A percentile compares a stretch with the other conserved stretches of the same genome.
phyloP scores from a whole-genome alignment of 2,888 invertebrate genomes.

The Galeopsomyia nigrocyanea region DNA sequence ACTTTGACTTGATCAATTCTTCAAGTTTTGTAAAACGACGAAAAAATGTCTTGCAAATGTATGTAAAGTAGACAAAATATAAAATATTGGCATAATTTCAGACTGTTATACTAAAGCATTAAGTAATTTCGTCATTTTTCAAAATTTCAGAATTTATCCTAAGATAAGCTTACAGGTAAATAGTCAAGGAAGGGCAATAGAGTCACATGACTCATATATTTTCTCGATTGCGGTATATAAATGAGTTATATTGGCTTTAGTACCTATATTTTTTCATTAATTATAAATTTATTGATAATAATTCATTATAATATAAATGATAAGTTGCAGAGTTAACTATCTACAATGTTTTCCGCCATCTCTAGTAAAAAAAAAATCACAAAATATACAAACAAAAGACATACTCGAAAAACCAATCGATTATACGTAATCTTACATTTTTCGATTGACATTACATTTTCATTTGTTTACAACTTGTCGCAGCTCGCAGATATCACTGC shows the following conservation, averaged over 20 bases:
- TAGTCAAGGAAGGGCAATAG: conserved; percentile 44
- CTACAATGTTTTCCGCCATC: conserved; percentile 64
- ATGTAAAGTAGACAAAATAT: conserved; percentile 32
- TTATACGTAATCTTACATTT: conserved; percentile 1
- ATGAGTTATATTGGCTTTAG: conserved; percentile 59
- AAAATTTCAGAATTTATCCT: conserved; percentile 32
- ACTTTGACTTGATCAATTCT: conserved; percentile 18
- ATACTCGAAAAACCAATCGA: conserved; percentile 31
- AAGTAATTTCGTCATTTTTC: conserved; percentile 39
- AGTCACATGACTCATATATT: conserved; percentile 39
- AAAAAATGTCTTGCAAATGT: conserved; percentile 39
- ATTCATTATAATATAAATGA: conserved; percentile 52
- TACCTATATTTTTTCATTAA: conserved; percentile 60
- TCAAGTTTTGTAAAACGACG: conserved; percentile 37
- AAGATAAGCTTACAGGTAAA: conserved; percentile 43
- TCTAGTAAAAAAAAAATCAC: conserved; percentile 66
- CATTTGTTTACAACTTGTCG: conserved; percentile 28
- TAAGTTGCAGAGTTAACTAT: conserved; percentile 67
- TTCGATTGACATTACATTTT: conserved; percentile 24
- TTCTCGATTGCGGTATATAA: conserved; percentile 47
- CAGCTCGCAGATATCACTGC: conserved; percentile 23
- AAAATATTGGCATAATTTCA: conserved; percentile 36
- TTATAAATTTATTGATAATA: conserved; percentile 56
- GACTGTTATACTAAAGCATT: conserved; percentile 10
- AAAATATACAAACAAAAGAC: conserved; percentile 67